Evolutionary conservation across 2,113 vertebrate species (phyloP), one percentile per base, ranked within the genome.

Genomic region (Nothocercus nigrocapillus): DNA sequence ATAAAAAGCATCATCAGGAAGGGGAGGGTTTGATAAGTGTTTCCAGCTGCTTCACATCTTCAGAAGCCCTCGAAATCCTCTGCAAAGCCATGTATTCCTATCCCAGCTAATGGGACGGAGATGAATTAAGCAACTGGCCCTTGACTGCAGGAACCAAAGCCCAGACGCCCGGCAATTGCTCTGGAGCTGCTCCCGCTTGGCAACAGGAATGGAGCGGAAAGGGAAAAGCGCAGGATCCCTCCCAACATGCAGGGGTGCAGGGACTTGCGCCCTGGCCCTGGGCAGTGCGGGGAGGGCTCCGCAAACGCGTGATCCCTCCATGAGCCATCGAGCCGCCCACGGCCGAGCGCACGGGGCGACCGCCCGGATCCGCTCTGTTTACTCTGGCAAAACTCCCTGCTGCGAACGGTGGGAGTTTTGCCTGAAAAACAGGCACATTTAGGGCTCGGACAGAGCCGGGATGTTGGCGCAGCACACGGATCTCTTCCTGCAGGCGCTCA

Each of bases 281-380:
- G 68, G 68, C 45, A 90, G 34, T 1, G 4, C 1, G 1, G 68
- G 77, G 83, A 3, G 36, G 80, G 74, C 19, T n/a, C 49, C 0
- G 0, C 6, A 2, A 79, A 53, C 15, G 0, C 2, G 15, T 25
- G 34, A 25, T 47, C 88, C 82, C 85, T 76, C 94, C 68, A 14
- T 0, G 84, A 63, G 77, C 44, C 53, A 77, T 80, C 70, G 40
- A 73, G 47, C 59, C 13, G 2, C 81, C 81, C 22, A 61, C 32
- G 0, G 83, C 0, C 0, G 58, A 86, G 70, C 0, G 0, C 69
- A 28, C 1, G 40, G 73, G 85, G 63, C 73, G 51, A 36, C 68
- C 73, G 44, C 83, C 85, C 66, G 47, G 51, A 70, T 53, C 61
- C 4, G 7, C 77, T 18, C 6, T 68, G 42, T 92, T 89, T 88